Base-by-base conservation (phyloP, 2,797 vertebrate species). In the Periparus ater region DNA sequence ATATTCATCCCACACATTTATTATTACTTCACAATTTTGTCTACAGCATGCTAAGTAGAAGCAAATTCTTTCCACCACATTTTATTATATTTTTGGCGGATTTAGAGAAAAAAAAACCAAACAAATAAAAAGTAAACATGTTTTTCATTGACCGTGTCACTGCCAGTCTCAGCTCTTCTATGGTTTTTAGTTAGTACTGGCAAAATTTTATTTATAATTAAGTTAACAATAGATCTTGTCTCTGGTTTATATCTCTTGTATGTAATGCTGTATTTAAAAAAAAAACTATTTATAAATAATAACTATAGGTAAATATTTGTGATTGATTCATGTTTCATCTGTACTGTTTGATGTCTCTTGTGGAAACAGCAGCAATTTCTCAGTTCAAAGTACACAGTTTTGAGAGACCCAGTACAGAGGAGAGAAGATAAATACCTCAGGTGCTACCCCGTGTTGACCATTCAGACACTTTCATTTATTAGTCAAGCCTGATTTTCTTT, bases 391-490 rank as follows among this genome's bases (percentile, higher is more conserved):
- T 27, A 44, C 12, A 30, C 19, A 63, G 8, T 6, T 63, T 40
- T 40, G 38, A 40, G 38, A 40, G 38, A 40, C 13, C 13, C 38
- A 40, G 38, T 40, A 40, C 38, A 40, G 38, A 38, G 57, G 10
- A 50, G 32, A 71, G 21, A 63, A 27, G 17, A 55, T 5, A 26
- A 4, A 9, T 38, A 25, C 22, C 6, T 65, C 36, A 57, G 3
- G 27, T 20, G 10, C 4, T 57, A 11, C 7, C 18, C 18, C 0
- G 0, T 50, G 42, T 42, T 27, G 15, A 36, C 32, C 15, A 50
- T 57, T 72, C 22, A 36, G 15, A 29, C 2, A 32, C 16, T 10
- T 71, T 63, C 1, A 27, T 36, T 51, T 50, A 44, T 44, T 48
- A 50, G 16, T 11, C 10, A 57, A 19, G 3, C 11, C 10, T 44